Base-by-base conservation (phyloP, 2,888 invertebrate species). In the Barypeithes pellucidus region DNA sequence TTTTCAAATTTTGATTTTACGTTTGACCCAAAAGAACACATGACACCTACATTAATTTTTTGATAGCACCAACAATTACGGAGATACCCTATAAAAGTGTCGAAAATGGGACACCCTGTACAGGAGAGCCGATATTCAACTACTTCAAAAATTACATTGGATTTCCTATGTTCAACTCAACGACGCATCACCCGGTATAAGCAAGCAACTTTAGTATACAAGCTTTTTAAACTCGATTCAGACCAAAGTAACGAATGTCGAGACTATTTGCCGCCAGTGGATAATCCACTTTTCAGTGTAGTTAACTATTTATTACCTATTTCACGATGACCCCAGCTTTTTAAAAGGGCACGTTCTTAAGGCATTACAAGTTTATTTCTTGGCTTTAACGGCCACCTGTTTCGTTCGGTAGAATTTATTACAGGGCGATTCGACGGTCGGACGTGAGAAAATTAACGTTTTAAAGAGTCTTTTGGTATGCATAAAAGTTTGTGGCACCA, bases 351-450 rank as follows among this genome's bases (percentile, higher is more conserved):
- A 72, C 72, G 72, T 72, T 47, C 57, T 29, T 43, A 57, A 16
- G 16, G 33, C 72, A 52, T 66, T 72, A 60, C 67, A 67, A 67
- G 62, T 72, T 72, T 72, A 72, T 72, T 72, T 67, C 72, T 52
- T 36, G 22, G 67, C 59, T 14, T 57, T 62, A 62, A 67, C 62
- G 43, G 54, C 67, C 72, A 72, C 72, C 72, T 72, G 72, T 72
- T 72, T 54, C 67, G 62, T 62, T 62, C 12, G 47, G 45, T 50
- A 7, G 50, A 68, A 68, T 68, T 68, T 68, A 68, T 47, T 60
- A 39, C 60, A 36, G 41, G 39, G 52, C 66, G 54, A 54, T 66
- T 66, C 54, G 41, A 66, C 43, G 54, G 60, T 54, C 8, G 66
- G 24, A 52, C 66, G 66, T 66, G 66, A 66, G 54, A 54, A 66